phyloP scores from a whole-genome alignment of 2,797 vertebrate species.

The Melanotaenia nigrans region DNA sequence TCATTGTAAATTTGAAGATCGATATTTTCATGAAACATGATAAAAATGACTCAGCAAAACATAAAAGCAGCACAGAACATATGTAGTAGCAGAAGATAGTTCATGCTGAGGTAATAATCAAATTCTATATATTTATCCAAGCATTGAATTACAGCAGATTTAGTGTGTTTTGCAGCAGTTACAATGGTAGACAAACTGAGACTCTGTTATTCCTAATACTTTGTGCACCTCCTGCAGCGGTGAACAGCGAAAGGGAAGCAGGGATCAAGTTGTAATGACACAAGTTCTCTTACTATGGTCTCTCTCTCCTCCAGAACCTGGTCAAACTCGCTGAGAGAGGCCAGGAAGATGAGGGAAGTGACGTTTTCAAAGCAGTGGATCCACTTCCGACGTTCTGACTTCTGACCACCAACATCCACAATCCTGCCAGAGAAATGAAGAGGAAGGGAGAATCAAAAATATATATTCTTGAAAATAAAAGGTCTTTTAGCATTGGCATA shows the following conservation, averaged over 20 bases:
- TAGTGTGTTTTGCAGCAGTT: neutral
- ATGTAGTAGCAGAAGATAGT: neutral
- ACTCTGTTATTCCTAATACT: neutral
- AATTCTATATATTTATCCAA: neutral
- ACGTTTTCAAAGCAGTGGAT: conserved; percentile 88
- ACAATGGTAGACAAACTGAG: neutral
- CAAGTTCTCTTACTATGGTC: conserved; percentile 75
- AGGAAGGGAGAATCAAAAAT: neutral
- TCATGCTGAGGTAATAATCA: neutral
- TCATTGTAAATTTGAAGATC: too few species aligned
- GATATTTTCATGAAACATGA: neutral
- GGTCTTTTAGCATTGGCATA: neutral
- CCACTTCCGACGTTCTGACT: conserved; percentile 87
- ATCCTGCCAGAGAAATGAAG: conserved; percentile 71
- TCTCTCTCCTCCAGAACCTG: conserved; percentile 86
- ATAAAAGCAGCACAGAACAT: neutral
- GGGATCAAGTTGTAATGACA: neutral
- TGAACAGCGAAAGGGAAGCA: too few species aligned
- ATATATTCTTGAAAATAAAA: neutral
- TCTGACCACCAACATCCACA: conserved; percentile 87
- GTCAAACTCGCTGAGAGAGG: conserved; percentile 87
- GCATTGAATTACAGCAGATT: neutral
- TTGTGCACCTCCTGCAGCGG: neutral
- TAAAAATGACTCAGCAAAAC: neutral
- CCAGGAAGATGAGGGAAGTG: conserved; percentile 86